Percentiles rank a stretch among this genome's conserved stretches.
Conservation (phyloP, 2,888 invertebrate species). For the Argyra leucocephala region DNA sequence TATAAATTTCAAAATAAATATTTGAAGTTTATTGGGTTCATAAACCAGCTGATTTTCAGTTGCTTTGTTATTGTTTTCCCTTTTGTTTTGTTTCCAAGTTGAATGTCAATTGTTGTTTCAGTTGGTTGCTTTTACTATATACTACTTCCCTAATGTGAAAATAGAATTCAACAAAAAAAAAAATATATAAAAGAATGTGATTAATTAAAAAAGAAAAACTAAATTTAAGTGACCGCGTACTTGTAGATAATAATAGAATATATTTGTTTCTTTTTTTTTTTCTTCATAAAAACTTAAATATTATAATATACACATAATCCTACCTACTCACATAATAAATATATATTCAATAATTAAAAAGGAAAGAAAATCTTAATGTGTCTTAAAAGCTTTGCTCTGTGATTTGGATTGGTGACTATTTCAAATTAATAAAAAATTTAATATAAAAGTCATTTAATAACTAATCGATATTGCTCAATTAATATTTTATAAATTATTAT, state of each 20-base stretch:
- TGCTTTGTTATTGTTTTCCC: not conserved
- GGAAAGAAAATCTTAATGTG: too few species aligned
- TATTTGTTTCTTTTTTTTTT: not conserved
- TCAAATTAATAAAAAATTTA: not conserved
- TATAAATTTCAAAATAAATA: too few species aligned
- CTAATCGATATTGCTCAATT: constrained; percentile 1
- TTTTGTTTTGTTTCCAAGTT: not conserved
- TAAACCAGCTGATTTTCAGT: not conserved
- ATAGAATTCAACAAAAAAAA: too few species aligned
- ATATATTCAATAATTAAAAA: not conserved
- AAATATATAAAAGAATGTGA: not conserved
- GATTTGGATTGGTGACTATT: not conserved
- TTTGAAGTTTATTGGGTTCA: not conserved
- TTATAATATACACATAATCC: not conserved
- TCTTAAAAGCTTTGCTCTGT: not conserved
- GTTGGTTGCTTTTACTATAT: not conserved
- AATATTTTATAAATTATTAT: too few species aligned
- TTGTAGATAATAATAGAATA: not conserved
- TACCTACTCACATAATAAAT: not conserved
- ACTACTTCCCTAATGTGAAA: not conserved
- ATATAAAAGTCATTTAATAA: not conserved
- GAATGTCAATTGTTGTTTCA: not conserved
- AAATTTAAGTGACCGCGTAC: constrained; percentile 6
- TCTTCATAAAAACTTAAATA: not conserved
- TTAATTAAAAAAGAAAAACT: constrained; percentile 3